Conservation (phyloP, 1,140 invertebrate species). For the Elymnias hypermnestra region DNA sequence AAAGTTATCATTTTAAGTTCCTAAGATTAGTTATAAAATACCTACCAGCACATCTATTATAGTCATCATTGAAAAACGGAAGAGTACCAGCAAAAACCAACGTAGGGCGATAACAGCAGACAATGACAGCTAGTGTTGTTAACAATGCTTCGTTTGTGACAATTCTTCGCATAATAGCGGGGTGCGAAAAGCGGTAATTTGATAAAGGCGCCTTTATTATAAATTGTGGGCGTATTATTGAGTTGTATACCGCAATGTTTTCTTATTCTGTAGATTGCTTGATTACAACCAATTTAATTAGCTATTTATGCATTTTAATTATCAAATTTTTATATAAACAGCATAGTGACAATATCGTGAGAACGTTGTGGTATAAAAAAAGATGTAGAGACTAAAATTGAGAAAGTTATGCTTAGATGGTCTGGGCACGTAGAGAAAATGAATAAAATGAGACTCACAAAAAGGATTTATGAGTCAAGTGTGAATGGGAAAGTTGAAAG, state of each 20-base stretch:
- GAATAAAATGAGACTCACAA: no score
- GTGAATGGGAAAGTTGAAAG: no score
- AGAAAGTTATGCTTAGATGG: no score
- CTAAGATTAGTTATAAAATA: no score
- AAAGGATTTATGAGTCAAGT: no score
- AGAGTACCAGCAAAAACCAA: conserved; percentile 67
- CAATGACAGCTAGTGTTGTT: conserved; percentile 67
- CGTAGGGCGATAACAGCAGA: conserved; percentile 63
- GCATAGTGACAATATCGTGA: no score
- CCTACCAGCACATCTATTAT: conserved; percentile 37
- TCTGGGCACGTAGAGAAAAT: no score
- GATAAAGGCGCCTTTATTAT: conserved; percentile 65
- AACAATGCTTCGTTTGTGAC: conserved; percentile 73
- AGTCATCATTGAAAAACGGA: conserved; percentile 48
- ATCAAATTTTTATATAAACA: no score
- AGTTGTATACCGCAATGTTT: conserved; percentile 43
- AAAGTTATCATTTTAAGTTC: no score
- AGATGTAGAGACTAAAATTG: no score
- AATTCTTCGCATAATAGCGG: conserved; percentile 70
- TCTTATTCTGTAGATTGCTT: conserved; percentile 22
- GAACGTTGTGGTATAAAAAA: no score
- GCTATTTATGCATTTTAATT: no score
- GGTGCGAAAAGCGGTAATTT: conserved; percentile 64
- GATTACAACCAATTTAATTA: conserved; percentile 12
- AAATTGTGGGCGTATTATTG: conserved; percentile 64